Conservation (phyloP, 2,888 invertebrate genomes). For the Strigamia crassipes region DNA sequence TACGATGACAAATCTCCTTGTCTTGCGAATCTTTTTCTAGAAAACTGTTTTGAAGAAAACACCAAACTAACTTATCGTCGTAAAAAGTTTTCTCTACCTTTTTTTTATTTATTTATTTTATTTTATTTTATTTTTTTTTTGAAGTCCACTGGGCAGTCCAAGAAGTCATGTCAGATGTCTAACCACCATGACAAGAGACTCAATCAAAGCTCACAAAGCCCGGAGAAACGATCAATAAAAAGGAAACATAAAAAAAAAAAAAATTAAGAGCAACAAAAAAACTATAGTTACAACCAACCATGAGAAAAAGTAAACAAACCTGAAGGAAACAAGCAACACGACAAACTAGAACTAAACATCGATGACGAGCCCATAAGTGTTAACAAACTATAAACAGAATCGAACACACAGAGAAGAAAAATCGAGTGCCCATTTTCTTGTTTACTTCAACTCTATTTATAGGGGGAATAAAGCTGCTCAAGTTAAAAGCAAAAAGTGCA, state of each 20-base stretch:
- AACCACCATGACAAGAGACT: constrained; percentile 42
- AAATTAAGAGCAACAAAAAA: constrained; percentile 38
- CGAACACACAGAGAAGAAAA: not conserved
- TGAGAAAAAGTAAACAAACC: constrained; percentile 39
- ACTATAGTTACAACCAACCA: not conserved
- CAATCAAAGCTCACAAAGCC: constrained; percentile 35
- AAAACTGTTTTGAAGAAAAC: not conserved
- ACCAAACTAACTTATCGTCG: constrained; percentile 20
- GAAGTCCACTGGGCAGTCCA: constrained; percentile 1
- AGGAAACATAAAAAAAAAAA: constrained; percentile 37
- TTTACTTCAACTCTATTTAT: constrained; percentile 9
- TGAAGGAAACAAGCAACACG: not conserved
- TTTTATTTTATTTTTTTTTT: constrained; percentile 20
- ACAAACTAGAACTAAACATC: constrained; percentile 14
- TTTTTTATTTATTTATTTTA: not conserved
- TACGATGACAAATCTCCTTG: constrained; percentile 31
- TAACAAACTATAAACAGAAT: not conserved
- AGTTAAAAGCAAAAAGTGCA: constrained; percentile 28
- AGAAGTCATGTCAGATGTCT: constrained; percentile 29
- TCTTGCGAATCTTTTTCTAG: not conserved
- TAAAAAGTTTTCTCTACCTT: not conserved
- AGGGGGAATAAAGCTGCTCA: not conserved
- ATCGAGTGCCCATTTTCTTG: not conserved
- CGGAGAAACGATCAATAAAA: constrained; percentile 37
- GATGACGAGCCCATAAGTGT: not conserved